Evolutionary conservation across 2,888 invertebrate genomes (phyloP), one percentile per base, ranked within the genome.

Genomic region (Stenodera caucasica): DNA sequence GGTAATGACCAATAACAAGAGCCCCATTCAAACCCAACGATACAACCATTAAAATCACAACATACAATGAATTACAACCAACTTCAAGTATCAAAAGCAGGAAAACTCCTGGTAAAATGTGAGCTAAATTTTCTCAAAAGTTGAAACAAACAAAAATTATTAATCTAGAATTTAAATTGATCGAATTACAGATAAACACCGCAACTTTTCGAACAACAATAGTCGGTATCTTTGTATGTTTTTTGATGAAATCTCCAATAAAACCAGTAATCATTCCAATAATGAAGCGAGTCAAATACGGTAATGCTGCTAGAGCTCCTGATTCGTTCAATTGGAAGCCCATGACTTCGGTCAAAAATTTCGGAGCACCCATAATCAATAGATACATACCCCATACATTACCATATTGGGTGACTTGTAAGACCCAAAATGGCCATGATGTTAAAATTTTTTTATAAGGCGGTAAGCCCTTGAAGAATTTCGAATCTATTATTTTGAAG

Each of bases 91-190:
- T 72, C 5, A 67, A 55, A 37, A 70, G 68, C 9, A 85, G 78
- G 0, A 84, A 78, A 1, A 83, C 64, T 0, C 84, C 85, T 0
- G 85, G 85, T 7, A 85, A 71, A 18, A 85, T 76, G 76, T 85
- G 85, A 2, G 85, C 85, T 85, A 61, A 30, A 55, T 12, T 30
- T 32, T 53, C 11, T 6, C 26, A 53, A 53, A 21, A 26, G 2
- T 4, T 2, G 26, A 26, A 26, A 4, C 5, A 26, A 4, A 26
- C 26, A 26, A 26, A 4, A 26, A 4, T 26, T 26, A 26, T 4
- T 26, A 5, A 4, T 2, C 5, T 26, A 26, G 2, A 26, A 26
- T 26, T 26, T n/a, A n/a, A n/a, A n/a, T n/a, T n/a, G n/a, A n/a
- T n/a, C n/a, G n/a, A n/a, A 26, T 26, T 67, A 75, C 75, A 76